Percentiles rank a stretch among this genome's conserved stretches.
phyloP scores from a whole-genome alignment of 2,797 vertebrate genomes.

The Chanos chanos region DNA sequence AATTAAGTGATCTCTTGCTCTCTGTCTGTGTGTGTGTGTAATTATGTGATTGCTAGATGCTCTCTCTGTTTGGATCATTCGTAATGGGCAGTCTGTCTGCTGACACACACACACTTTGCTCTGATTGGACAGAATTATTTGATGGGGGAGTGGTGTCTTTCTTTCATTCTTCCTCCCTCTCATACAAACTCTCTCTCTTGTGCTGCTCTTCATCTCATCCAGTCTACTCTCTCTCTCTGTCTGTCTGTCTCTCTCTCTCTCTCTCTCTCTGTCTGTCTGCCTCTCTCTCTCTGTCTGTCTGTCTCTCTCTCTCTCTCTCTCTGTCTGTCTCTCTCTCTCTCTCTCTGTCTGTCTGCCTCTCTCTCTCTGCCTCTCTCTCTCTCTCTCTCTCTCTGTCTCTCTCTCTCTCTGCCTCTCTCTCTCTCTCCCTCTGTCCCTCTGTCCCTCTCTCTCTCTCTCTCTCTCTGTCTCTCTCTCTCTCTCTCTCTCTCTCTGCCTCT shows the following conservation, averaged over 20 bases:
- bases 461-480: not conserved
- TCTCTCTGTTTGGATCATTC: not conserved
- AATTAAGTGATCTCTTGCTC: constrained; percentile 36
- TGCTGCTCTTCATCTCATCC: too few species aligned
- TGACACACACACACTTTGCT: not conserved
- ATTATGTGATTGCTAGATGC: not conserved
- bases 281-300: not conserved
- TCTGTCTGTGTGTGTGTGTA: constrained; percentile 15
- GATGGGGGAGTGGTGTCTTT: not conserved
- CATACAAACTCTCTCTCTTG: too few species aligned
- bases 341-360: not conserved
- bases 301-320: constrained; percentile 2
- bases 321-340: not conserved
- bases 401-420: constrained; percentile 41
- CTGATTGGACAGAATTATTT: too few species aligned
- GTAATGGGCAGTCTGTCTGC: constrained; percentile 13
- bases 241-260: constrained; percentile 4
- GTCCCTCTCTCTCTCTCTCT: too few species aligned
- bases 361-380: not conserved
- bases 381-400: constrained; percentile 7
- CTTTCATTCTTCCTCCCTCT: too few species aligned
- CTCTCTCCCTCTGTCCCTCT: too few species aligned
- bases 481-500: not conserved
- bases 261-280: too few species aligned
- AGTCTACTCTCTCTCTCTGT: too few species aligned